Conservation (phyloP, 2,888 invertebrate species). For the Sylvicola fuscatus region DNA sequence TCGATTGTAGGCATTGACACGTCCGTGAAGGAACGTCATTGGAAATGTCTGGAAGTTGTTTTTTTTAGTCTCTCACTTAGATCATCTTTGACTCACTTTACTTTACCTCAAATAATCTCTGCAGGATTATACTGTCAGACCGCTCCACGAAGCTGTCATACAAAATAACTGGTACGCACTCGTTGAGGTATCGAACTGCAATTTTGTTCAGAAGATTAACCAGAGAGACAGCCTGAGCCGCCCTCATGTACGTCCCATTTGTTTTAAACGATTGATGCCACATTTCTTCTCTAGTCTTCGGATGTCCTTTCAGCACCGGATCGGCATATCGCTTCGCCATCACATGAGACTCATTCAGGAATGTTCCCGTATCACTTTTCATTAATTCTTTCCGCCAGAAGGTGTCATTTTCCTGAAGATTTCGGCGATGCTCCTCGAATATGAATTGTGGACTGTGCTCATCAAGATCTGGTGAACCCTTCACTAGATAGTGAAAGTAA, state of each 20-base stretch:
- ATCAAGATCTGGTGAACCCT: too few relatives aligned
- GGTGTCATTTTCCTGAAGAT: too few relatives aligned
- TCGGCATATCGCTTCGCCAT: constrained; percentile 24
- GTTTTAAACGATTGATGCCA: constrained; percentile 31
- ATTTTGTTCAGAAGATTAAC: constrained; percentile 37
- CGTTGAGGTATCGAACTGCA: constrained; percentile 34
- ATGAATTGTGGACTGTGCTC: too few relatives aligned
- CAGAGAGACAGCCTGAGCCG: constrained; percentile 35
- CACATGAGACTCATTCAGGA: too few relatives aligned
- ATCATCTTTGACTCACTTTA: too few relatives aligned
- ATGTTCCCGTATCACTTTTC: too few relatives aligned
- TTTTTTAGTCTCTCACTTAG: too few relatives aligned
- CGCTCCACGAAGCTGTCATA: constrained; percentile 38
- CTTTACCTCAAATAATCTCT: constrained; percentile 30
- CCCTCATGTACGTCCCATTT: constrained; percentile 12
- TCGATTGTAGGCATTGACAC: constrained; percentile 29
- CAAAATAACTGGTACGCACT: constrained; percentile 43
- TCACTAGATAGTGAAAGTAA: too few relatives aligned
- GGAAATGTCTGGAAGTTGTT: constrained; percentile 22
- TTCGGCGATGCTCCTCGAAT: too few relatives aligned
- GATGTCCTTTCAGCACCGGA: constrained; percentile 33
- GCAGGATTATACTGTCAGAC: constrained; percentile 32
- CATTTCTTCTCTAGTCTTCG: constrained; percentile 33
- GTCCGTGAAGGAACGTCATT: constrained; percentile 37
- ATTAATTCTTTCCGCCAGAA: too few relatives aligned